phyloP scores from a whole-genome alignment of 2,888 invertebrate species.

The Scaeva pyrastri region DNA sequence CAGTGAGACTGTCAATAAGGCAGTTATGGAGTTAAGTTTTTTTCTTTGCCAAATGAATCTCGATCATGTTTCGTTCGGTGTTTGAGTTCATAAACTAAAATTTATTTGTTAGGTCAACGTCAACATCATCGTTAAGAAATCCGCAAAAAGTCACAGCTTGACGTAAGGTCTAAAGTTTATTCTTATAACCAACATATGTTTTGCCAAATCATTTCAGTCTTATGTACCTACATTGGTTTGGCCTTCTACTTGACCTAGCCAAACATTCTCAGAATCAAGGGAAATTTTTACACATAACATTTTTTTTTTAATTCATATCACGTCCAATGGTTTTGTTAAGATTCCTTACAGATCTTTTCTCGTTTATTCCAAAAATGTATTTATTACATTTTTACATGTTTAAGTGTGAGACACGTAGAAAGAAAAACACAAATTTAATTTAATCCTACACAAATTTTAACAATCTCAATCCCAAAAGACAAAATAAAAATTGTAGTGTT shows the following conservation, averaged over 20 bases:
- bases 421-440: background rate
- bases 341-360: background rate
- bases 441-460: too few species aligned
- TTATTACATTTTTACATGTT: background rate
- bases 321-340: slow-evolving; percentile 1
- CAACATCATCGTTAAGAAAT: too few species aligned
- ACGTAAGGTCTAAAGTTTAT: too few species aligned
- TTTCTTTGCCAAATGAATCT: too few species aligned
- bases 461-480: background rate
- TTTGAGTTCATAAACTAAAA: too few species aligned
- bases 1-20: too few species aligned
- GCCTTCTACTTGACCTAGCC: slow-evolving; percentile 11
- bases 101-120: too few species aligned
- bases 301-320: background rate
- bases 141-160: too few species aligned
- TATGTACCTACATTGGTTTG: background rate
- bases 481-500: background rate
- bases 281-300: background rate
- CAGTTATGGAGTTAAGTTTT: too few species aligned
- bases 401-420: background rate
- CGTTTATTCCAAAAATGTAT: background rate
- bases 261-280: background rate
- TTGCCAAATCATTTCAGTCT: background rate
- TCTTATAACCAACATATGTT: too few species aligned
- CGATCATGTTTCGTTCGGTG: too few species aligned